These are phyloP conservation scores for Silurus meridionalis DNA, from an alignment of 2,113 vertebrate species.

Conservation along the genomic window DNA sequence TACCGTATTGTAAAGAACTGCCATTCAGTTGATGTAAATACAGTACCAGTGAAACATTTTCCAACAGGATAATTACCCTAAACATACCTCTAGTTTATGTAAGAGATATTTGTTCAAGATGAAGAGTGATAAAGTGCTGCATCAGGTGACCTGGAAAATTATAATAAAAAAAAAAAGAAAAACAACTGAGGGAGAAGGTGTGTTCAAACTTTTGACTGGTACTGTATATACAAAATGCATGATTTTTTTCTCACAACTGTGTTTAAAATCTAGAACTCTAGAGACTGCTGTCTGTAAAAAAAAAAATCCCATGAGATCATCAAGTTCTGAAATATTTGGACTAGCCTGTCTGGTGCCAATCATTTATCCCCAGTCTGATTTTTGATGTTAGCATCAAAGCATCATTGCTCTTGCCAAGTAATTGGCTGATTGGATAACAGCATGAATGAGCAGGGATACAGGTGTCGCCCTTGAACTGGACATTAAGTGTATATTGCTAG, in stretches of 20 bases:
- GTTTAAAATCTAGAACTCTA: no score
- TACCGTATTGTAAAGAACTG: background rate
- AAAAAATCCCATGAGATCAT: background rate
- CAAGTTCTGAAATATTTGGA: background rate
- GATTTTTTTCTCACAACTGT: background rate
- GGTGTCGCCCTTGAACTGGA: background rate
- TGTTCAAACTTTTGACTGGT: no score
- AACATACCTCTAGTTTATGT: no score
- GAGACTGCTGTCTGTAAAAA: background rate
- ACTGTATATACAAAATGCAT: no score
- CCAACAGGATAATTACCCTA: no score
- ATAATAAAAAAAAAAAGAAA: no score
- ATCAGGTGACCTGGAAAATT: no score
- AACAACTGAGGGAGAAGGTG: no score
- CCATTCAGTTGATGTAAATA: no score
- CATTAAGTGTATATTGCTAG: background rate
- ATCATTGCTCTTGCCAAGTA: background rate
- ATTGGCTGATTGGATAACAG: background rate
- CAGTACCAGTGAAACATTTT: no score
- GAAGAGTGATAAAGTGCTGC: no score
- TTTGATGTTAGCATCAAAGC: background rate
- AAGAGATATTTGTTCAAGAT: no score
- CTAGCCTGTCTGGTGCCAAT: background rate
- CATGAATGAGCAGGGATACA: background rate
- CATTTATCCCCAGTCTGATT: background rate